Percentiles rank a stretch among this genome's conserved stretches.
Conservation (phyloP, 2,888 invertebrate species). For the Pseudococcus longispinus region DNA sequence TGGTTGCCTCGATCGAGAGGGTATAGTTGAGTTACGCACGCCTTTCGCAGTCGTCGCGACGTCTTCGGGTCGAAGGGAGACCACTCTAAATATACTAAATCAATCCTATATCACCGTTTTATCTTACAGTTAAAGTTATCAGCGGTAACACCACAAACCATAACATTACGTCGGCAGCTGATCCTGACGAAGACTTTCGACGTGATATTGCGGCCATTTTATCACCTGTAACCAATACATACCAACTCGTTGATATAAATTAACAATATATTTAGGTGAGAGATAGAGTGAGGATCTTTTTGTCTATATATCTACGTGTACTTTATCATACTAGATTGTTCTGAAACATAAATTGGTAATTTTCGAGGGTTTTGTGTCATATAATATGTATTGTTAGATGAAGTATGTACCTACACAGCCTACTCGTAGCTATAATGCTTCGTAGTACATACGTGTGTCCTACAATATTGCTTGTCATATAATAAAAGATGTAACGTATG, state of each 20-base stretch:
- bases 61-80: background rate
- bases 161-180: conserved; percentile 60
- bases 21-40: background rate
- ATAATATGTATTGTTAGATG: background rate
- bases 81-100: background rate
- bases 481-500: background rate
- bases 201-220: conserved; percentile 89
- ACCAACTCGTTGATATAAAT: background rate
- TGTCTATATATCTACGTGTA: background rate
- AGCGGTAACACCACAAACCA: conserved; percentile 62
- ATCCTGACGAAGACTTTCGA: conserved; percentile 69
- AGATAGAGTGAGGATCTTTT: background rate
- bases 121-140: conserved; percentile 60
- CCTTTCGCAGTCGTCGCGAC: background rate
- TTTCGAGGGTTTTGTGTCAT: background rate
- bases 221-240: conserved; percentile 72
- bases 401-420: background rate
- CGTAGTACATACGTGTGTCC: background rate
- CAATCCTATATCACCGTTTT: conserved; percentile 57
- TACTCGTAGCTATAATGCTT: background rate
- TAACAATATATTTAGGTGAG: background rate
- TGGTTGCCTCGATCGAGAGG: background rate
- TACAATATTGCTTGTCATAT: background rate
- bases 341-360: background rate
- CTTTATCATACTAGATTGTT: background rate